phyloP scores from a whole-genome alignment of 35 echinoderm and acorn worm species.

The Ptychodera flava region DNA sequence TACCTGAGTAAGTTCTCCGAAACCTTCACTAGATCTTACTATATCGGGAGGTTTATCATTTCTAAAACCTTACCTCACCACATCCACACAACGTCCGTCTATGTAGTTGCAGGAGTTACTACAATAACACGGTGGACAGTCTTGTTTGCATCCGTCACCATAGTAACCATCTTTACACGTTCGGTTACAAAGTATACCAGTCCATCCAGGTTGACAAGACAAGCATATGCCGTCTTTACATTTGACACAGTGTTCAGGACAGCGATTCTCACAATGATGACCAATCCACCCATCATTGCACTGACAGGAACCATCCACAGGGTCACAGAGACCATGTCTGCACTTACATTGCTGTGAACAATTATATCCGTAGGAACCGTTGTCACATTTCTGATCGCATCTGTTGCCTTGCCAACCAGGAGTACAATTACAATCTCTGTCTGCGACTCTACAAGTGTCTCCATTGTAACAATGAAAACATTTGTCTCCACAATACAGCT shows the following conservation, averaged over 20 bases:
- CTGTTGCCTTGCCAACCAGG: not conserved
- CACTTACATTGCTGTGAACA: constrained; percentile 15
- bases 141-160: not conserved
- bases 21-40: too few species aligned
- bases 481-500: not conserved
- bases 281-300: constrained; percentile 21
- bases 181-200: not conserved
- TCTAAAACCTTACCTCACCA: too few species aligned
- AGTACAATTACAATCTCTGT: not conserved
- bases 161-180: constrained; percentile 1
- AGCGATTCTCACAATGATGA: constrained; percentile 3
- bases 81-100: too few species aligned
- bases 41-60: too few species aligned
- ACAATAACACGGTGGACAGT: not conserved
- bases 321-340: constrained; percentile 10
- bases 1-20: too few species aligned
- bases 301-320: constrained; percentile 19
- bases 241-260: not conserved
- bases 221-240: not conserved
- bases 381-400: not conserved
- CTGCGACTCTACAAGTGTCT: not conserved
- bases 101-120: too few species aligned
- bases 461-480: not conserved
- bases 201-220: constrained; percentile 5
- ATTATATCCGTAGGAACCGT: constrained; percentile 15